Percentiles rank a stretch among this genome's conserved stretches.
Evolutionary conservation across 2,797 vertebrate genomes (phyloP).

Genomic region (Jordanella pulchra): DNA sequence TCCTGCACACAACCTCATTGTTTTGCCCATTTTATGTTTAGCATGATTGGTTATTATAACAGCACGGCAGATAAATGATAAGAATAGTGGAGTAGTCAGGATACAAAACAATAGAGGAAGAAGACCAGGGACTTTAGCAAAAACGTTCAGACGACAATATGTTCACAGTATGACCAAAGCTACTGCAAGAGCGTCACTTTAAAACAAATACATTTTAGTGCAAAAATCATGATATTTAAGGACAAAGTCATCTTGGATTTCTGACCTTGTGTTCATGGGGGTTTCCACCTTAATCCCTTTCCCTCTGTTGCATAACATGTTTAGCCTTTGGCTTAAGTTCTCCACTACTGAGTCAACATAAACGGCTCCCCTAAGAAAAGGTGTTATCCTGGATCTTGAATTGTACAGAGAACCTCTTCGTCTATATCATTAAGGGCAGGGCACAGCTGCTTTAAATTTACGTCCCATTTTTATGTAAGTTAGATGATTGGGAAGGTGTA

Average conservation of each 20-base stretch:
- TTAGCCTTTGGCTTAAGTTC: background rate
- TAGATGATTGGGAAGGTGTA: constrained; percentile 22
- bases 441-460: constrained; percentile 41
- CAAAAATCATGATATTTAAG: too few species aligned
- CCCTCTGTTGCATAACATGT: background rate
- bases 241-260: too few species aligned
- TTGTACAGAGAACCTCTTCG: background rate
- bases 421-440: constrained; percentile 32
- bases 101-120: background rate
- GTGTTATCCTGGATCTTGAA: background rate
- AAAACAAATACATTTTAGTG: too few species aligned
- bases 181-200: too few species aligned
- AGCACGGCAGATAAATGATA: too few species aligned
- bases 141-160: background rate
- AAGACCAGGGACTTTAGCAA: background rate
- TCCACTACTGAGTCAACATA: background rate
- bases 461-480: constrained; percentile 41
- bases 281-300: background rate
- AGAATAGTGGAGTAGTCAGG: background rate
- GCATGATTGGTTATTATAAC: too few species aligned
- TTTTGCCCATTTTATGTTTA: too few species aligned
- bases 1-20: background rate
- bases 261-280: background rate
- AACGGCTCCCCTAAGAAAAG: background rate
- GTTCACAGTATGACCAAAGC: too few species aligned